Evolutionary conservation across 1,140 invertebrate genomes (phyloP), one percentile per base, ranked within the genome.

Genomic region (Doryteuthis pealeii): DNA sequence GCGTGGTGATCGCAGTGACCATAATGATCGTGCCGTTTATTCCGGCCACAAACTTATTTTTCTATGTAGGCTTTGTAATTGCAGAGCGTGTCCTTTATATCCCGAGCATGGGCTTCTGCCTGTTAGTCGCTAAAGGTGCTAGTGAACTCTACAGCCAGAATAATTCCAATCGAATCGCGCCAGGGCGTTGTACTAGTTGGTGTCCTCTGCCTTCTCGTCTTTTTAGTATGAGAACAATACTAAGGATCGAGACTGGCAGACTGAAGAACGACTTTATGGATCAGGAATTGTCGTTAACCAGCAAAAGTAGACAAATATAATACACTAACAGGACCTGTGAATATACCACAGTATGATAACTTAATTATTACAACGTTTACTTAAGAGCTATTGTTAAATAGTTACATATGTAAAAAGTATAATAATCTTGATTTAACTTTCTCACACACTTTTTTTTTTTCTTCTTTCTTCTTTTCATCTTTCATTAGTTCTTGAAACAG

Each of bases 41-140:
- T 74, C 97, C 97, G n/a, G 96, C 97, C 0, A 96, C 95, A 62
- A 99, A 99, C 90, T 90, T 99, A 31, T 97, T 99, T 89, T 97
- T 98, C 84, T 96, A 96, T 0, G 97, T 99, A 67, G 97, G 97
- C 10, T 99, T 99, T 89, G 96, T 99, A 45, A 92, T 99, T 28
- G 97, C 97, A 0, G 97, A 99, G 88, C 89, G 97, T 79, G 93
- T 98, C 35, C 90, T 99, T 1, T 99, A 99, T 88, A 95, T 98
- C 89, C 96, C 97, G 6, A 98, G 96, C 8, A 97, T 98, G 95
- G 97, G 96, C 8, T 97, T 96, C 89, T 98, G 96, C 85, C 91
- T 99, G 83, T 89, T 99, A 2, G 90, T 98, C 6, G 95, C 94
- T 3, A 75, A 85, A 30, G 85, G 84, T 33, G 79, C 78, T 31